phyloP scores from a whole-genome alignment of 2,888 invertebrate genomes.

The Drosophila pseudotakahashii region DNA sequence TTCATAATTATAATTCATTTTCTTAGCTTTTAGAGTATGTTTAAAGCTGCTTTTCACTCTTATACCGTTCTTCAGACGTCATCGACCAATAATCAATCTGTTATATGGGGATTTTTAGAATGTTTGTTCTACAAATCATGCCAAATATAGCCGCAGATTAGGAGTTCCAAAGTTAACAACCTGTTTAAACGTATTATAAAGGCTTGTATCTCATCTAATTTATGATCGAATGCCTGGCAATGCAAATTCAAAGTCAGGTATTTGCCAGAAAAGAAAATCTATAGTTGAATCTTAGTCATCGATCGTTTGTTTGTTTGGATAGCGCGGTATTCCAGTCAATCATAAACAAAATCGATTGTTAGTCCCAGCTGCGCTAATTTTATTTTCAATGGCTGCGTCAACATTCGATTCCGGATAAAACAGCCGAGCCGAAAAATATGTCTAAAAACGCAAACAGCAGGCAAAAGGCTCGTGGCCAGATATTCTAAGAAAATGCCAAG shows the following conservation, averaged over 20 bases:
- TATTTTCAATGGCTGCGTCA: slow-evolving; percentile 41
- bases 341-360: slow-evolving; percentile 34
- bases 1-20: no score
- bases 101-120: slow-evolving; percentile 19
- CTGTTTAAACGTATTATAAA: not conserved
- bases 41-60: not conserved
- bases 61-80: slow-evolving; percentile 16
- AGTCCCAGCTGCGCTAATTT: slow-evolving; percentile 39
- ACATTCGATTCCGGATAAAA: slow-evolving; percentile 35
- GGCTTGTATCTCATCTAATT: not conserved
- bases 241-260: slow-evolving; percentile 8
- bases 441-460: slow-evolving; percentile 20
- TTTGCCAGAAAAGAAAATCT: not conserved
- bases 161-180: not conserved
- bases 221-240: not conserved
- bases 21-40: not conserved
- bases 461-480: slow-evolving; percentile 20
- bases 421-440: slow-evolving; percentile 26
- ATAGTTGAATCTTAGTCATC: slow-evolving; percentile 16
- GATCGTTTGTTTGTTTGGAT: slow-evolving; percentile 14
- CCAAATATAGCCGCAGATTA: slow-evolving; percentile 18
- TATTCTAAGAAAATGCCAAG: slow-evolving; percentile 20
- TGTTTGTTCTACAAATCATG: slow-evolving; percentile 36
- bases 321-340: slow-evolving; percentile 27
- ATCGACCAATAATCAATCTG: slow-evolving; percentile 14